Conservation (phyloP, 2,888 invertebrate species). For the Drosophila acutilabella region DNA sequence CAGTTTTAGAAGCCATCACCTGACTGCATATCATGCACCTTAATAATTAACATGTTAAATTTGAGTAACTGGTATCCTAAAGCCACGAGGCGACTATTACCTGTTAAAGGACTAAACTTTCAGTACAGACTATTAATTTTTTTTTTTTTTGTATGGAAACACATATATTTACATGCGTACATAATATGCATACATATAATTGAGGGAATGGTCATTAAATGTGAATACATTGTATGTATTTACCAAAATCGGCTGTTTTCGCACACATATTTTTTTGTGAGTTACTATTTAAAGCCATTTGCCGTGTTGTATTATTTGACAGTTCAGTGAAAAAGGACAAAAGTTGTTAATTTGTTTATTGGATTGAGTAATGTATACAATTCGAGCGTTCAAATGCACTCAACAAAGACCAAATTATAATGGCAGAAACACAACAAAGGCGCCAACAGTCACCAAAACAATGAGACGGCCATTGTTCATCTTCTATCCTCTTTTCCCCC, state of each 20-base stretch:
- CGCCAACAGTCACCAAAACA: constrained; percentile 43
- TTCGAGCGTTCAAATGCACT: constrained; percentile 58
- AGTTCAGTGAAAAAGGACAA: constrained; percentile 73
- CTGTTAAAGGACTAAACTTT: no score
- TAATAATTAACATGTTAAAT: no score
- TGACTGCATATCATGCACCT: no score
- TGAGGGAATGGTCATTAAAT: background rate
- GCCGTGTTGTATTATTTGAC: constrained; percentile 40
- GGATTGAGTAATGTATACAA: constrained; percentile 66
- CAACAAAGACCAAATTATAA: constrained; percentile 56
- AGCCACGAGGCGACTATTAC: no score
- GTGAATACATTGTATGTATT: background rate
- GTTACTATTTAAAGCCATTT: constrained; percentile 25
- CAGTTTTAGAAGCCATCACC: no score
- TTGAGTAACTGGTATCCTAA: no score
- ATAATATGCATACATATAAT: background rate
- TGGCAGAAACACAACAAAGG: constrained; percentile 43
- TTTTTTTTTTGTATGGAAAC: background rate
- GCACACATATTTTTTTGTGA: background rate
- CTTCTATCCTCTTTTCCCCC: constrained; percentile 14
- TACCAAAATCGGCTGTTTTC: background rate
- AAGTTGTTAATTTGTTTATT: constrained; percentile 78
- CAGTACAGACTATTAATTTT: background rate
- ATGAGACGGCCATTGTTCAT: constrained; percentile 41
- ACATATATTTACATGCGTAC: no score